phyloP scores from a whole-genome alignment of 2,888 invertebrate species.

The Sphinx pinastri region DNA sequence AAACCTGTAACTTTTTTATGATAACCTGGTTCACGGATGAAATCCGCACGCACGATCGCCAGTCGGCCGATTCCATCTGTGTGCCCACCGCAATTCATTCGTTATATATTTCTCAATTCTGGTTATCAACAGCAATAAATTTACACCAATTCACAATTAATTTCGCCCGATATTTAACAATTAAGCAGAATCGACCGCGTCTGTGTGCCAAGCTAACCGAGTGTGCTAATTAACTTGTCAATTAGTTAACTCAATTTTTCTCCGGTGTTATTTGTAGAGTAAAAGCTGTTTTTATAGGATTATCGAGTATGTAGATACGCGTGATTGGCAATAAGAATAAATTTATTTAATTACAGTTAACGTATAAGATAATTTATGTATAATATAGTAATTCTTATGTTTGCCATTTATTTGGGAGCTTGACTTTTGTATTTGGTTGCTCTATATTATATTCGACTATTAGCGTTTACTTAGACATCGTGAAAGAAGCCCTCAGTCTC shows the following conservation, averaged over 20 bases:
- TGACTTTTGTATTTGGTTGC: too few relatives aligned
- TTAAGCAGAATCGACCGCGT: conserved; percentile 14
- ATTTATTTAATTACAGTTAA: neutral
- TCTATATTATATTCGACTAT: too few relatives aligned
- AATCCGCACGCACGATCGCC: neutral
- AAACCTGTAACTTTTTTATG: neutral
- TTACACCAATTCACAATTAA: conserved; percentile 24
- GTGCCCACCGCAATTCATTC: conserved; percentile 1
- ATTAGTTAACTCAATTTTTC: conserved; percentile 21
- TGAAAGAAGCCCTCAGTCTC: too few relatives aligned
- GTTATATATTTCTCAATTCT: conserved; percentile 21
- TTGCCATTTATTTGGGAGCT: too few relatives aligned
- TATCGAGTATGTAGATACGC: neutral
- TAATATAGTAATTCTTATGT: too few relatives aligned
- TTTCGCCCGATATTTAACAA: conserved; percentile 24
- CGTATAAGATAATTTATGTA: too few relatives aligned
- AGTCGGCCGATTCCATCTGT: neutral
- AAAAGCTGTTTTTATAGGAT: neutral
- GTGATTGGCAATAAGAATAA: neutral
- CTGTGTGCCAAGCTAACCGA: conserved; percentile 25
- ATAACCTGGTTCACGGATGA: neutral
- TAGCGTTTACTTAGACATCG: too few relatives aligned
- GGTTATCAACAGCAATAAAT: conserved; percentile 21
- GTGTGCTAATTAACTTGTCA: conserved; percentile 25
- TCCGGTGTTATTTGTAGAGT: conserved; percentile 5